A percentile compares a stretch with the other conserved stretches of the same genome.
phyloP scores from a whole-genome alignment of 2,113 vertebrate species.

The Rallus limicola region DNA sequence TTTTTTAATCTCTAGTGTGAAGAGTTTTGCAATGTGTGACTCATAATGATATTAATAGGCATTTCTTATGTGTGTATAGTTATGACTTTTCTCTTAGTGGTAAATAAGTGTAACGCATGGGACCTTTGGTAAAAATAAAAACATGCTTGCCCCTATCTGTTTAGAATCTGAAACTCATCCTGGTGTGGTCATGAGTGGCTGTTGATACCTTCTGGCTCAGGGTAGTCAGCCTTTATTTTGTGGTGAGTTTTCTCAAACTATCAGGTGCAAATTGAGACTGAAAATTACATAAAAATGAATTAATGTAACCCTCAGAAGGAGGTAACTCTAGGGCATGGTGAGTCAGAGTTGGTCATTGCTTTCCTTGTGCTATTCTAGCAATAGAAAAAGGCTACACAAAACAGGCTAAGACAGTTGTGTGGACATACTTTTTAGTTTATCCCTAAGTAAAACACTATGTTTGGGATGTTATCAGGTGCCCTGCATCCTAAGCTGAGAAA shows the following conservation, averaged over 20 bases:
- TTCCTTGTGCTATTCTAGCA: not conserved
- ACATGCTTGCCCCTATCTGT: not conserved
- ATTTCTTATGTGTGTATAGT: not conserved
- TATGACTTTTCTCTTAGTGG: not conserved
- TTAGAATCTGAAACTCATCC: not conserved
- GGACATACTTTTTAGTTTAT: not conserved
- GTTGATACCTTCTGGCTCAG: not conserved
- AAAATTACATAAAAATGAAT: not conserved
- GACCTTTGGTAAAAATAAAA: not conserved
- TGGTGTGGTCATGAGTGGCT: not conserved
- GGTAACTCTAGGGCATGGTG: not conserved
- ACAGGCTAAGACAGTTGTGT: not conserved
- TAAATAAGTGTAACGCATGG: not conserved
- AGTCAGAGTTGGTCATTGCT: not conserved
- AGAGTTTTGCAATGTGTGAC: not conserved
- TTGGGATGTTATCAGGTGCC: not conserved
- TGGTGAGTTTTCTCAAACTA: not conserved
- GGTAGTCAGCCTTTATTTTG: not conserved
- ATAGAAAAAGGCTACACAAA: not conserved
- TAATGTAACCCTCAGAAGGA: not conserved
- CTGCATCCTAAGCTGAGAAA: not conserved
- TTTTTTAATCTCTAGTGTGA: not conserved
- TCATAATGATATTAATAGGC: not conserved
- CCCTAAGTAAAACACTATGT: not conserved
- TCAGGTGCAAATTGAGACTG: not conserved